A percentile compares a stretch with the other conserved stretches of the same genome.
Evolutionary conservation across 2,113 vertebrate species (phyloP).

Genomic region (Tragelaphus strepsiceros): DNA sequence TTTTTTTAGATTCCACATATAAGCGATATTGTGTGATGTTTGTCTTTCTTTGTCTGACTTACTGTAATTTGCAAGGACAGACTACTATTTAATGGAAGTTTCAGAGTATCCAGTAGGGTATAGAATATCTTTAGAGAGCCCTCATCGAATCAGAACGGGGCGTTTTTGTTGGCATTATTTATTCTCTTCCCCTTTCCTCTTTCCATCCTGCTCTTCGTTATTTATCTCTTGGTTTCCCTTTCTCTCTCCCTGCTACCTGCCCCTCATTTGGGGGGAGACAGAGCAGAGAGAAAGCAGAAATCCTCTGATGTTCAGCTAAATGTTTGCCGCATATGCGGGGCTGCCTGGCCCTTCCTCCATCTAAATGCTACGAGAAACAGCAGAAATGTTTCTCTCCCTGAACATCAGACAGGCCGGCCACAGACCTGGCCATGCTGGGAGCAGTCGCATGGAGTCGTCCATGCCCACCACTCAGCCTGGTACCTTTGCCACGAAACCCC

Average conservation of each 20-base stretch:
- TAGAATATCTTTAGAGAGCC: not conserved
- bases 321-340: not conserved
- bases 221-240: not conserved
- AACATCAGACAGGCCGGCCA: not conserved
- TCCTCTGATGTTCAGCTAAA: not conserved
- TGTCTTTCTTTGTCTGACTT: not conserved
- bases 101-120: not conserved
- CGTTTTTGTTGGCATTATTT: not conserved
- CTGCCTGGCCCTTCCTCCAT: not conserved
- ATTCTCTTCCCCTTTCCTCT: not conserved
- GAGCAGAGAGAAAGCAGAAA: too few relatives aligned
- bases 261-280: not conserved
- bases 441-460: fast-evolving
- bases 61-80: not conserved
- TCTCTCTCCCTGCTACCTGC: not conserved
- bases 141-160: not conserved
- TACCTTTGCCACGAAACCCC: not conserved
- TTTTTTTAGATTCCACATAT: not conserved
- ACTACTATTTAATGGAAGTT: not conserved
- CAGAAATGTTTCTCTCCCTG: not conserved
- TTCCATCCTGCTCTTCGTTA: not conserved
- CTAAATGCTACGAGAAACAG: not conserved
- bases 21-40: not conserved
- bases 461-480: not conserved
- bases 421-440: not conserved